Percentiles rank a stretch among this genome's conserved stretches.
phyloP scores from a whole-genome alignment of 2,888 invertebrate species.

The Cataglyphis livida region DNA sequence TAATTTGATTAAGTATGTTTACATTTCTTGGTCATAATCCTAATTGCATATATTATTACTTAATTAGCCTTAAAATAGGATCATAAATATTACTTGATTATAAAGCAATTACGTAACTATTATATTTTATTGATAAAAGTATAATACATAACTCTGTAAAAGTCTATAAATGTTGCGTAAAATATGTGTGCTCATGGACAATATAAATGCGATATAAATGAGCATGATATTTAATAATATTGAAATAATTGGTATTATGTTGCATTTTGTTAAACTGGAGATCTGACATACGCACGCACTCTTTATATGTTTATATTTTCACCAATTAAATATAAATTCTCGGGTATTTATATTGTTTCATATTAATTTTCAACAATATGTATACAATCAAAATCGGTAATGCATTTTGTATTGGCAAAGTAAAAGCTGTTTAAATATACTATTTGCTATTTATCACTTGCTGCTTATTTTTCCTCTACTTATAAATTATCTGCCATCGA shows the following conservation, averaged over 20 bases:
- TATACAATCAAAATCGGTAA: conserved; percentile 50
- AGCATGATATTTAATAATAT: conserved; percentile 56
- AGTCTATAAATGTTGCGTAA: conserved; percentile 35
- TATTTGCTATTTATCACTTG: neutral
- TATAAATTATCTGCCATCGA: neutral
- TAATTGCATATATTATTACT: conserved; percentile 21
- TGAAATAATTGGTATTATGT: conserved; percentile 55
- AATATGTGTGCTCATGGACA: conserved; percentile 28
- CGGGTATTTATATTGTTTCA: conserved; percentile 51
- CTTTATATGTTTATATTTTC: conserved; percentile 55
- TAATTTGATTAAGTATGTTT: neutral
- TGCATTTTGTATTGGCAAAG: conserved; percentile 26
- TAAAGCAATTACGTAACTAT: conserved; percentile 32
- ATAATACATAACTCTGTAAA: conserved; percentile 27
- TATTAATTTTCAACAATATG: conserved; percentile 54
- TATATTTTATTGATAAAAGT: conserved; percentile 33
- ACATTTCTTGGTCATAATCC: neutral
- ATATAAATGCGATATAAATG: conserved; percentile 54
- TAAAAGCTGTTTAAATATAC: conserved; percentile 37
- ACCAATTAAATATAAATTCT: conserved; percentile 54
- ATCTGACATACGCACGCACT: conserved; percentile 55
- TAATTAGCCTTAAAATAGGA: neutral
- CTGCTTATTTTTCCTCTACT: neutral
- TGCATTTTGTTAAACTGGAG: conserved; percentile 55
- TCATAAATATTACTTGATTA: conserved; percentile 32